phyloP scores from a whole-genome alignment of 2,113 vertebrate species.

The Octodon degus region DNA sequence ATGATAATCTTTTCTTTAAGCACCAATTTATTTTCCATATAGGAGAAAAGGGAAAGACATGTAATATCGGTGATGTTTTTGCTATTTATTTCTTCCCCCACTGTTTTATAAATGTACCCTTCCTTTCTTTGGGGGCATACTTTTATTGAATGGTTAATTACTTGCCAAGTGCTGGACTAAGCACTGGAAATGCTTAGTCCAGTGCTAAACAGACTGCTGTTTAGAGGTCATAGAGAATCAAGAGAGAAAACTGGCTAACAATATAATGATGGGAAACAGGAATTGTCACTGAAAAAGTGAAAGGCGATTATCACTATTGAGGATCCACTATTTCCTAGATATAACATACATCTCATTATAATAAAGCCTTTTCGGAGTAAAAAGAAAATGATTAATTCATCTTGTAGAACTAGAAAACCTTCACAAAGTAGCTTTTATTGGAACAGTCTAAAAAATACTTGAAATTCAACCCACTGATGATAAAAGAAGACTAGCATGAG shows the following conservation, averaged over 20 bases:
- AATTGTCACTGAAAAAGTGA: not conserved
- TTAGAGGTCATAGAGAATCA: not conserved
- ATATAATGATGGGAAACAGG: not conserved
- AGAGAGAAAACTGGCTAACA: not conserved
- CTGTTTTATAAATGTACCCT: not conserved
- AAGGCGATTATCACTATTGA: slow-evolving; percentile 39
- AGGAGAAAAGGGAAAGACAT: not conserved
- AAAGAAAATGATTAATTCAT: slow-evolving; percentile 48
- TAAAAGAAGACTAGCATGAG: not conserved
- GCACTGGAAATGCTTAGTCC: not conserved
- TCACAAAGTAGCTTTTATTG: slow-evolving; percentile 25
- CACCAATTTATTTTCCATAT: not conserved
- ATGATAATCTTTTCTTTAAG: not conserved
- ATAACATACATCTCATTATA: not conserved
- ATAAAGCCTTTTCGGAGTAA: not conserved
- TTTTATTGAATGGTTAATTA: not conserved
- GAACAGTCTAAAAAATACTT: not conserved
- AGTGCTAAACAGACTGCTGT: not conserved
- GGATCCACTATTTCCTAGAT: not conserved
- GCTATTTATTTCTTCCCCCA: not conserved
- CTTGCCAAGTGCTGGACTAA: not conserved
- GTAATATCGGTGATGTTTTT: not conserved
- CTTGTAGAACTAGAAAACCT: not conserved
- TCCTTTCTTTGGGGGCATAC: not conserved
- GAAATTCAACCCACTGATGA: slow-evolving; percentile 39